These are phyloP conservation scores for Chionoecetes opilio DNA, from an alignment of 1,140 invertebrate genomes.

Conservation along the genomic window DNA sequence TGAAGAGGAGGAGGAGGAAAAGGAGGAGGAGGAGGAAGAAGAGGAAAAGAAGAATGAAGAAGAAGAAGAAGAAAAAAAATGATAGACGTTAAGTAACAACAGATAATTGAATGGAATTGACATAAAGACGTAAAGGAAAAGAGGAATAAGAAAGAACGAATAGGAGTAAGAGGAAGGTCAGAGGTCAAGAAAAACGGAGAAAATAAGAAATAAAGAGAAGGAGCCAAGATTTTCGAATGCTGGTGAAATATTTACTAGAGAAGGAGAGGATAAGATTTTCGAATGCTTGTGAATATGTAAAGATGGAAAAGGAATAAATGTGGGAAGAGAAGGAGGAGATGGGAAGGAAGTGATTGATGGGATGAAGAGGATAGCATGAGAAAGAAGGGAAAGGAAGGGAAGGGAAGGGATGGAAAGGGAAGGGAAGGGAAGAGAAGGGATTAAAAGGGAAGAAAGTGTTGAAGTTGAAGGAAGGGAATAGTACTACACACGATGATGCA, in stretches of 20 bases:
- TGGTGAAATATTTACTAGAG: not conserved
- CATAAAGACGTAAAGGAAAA: not conserved
- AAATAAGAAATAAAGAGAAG: too few relatives aligned
- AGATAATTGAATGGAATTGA: not conserved
- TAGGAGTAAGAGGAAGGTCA: not conserved
- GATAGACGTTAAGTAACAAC: not conserved
- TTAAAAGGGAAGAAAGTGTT: not conserved
- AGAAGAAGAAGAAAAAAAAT: slow-evolving; percentile 10
- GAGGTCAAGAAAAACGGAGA: not conserved
- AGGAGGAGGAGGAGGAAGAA: too few relatives aligned
- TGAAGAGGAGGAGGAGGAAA: not conserved
- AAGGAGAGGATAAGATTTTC: not conserved
- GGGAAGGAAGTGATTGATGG: too few relatives aligned
- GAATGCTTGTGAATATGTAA: not conserved
- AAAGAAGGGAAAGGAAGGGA: too few relatives aligned
- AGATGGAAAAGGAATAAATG: not conserved
- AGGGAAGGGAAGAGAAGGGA: too few relatives aligned
- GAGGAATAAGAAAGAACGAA: too few relatives aligned
- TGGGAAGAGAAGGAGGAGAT: too few relatives aligned
- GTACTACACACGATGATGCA: not conserved
- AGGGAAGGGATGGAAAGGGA: too few relatives aligned
- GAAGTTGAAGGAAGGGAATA: not conserved
- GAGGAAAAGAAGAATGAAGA: too few relatives aligned
- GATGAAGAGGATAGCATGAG: too few relatives aligned
- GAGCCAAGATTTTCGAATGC: not conserved